Percentiles rank a stretch among this genome's conserved stretches.
Evolutionary conservation across 2,888 invertebrate genomes (phyloP).

Genomic region (Latheticus oryzae): DNA sequence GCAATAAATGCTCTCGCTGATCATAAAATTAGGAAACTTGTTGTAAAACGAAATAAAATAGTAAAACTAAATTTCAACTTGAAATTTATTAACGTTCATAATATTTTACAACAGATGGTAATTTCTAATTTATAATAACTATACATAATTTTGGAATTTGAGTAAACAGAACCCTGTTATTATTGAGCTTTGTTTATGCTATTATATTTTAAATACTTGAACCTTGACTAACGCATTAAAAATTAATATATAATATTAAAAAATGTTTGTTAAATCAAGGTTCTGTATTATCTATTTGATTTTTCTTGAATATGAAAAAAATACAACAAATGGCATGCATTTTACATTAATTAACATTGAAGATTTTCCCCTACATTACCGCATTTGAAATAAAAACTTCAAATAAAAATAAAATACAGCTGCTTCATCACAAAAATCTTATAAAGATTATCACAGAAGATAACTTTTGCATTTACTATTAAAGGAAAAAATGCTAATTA

Average conservation of each 20-base stretch:
- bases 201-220: conserved; percentile 14
- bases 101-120: conserved; percentile 17
- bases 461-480: conserved; percentile 13
- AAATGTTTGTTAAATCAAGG: conserved; percentile 1
- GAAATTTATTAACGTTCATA: conserved; percentile 27
- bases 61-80: conserved; percentile 1
- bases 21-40: no score
- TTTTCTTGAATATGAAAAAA: no score
- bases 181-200: conserved; percentile 23
- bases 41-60: neutral
- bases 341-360: no score
- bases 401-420: conserved; percentile 21
- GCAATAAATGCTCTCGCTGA: no score
- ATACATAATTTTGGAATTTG: no score
- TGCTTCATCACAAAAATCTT: conserved; percentile 16
- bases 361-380: no score
- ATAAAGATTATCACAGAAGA: conserved; percentile 33
- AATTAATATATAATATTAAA: no score
- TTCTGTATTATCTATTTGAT: no score
- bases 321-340: no score
- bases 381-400: no score
- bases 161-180: conserved; percentile 23
- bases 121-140: no score
- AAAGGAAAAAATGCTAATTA: conserved; percentile 7
- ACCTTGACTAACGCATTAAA: no score